A percentile compares a stretch with the other conserved stretches of the same genome.
Conservation (phyloP, 1,140 invertebrate species). For the Oppia nitens region DNA sequence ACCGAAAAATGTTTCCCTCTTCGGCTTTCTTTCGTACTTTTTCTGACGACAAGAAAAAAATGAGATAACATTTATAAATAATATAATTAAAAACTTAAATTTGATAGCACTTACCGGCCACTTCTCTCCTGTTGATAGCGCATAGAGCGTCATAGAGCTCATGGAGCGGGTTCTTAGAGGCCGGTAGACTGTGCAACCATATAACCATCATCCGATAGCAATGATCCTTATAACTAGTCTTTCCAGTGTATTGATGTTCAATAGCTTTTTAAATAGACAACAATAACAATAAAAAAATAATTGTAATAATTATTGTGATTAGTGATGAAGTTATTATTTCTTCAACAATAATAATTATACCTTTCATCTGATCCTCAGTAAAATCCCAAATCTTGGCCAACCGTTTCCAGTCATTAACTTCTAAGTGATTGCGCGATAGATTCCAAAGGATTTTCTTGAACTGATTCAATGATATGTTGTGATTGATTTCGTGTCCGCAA, state of each 20-base stretch:
- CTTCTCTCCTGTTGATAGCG: slow-evolving; percentile 38
- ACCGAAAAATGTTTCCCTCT: slow-evolving; percentile 9
- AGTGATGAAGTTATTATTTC: background rate
- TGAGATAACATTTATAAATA: too few relatives aligned
- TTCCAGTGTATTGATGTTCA: slow-evolving; percentile 56
- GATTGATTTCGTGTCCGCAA: slow-evolving; percentile 7
- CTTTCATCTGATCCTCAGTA: slow-evolving; percentile 46
- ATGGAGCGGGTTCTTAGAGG: slow-evolving; percentile 41
- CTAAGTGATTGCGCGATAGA: slow-evolving; percentile 47
- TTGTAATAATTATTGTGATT: too few relatives aligned
- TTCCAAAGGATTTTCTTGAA: slow-evolving; percentile 41
- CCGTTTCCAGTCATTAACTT: slow-evolving; percentile 47
- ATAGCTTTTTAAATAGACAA: slow-evolving; percentile 34
- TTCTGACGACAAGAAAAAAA: slow-evolving; percentile 13
- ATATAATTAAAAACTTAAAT: background rate
- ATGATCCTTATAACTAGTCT: slow-evolving; percentile 54
- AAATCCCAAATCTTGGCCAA: slow-evolving; percentile 51
- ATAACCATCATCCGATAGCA: slow-evolving; percentile 49
- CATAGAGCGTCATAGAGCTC: slow-evolving; percentile 46
- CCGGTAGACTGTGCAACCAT: slow-evolving; percentile 45
- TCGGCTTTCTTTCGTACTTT: slow-evolving; percentile 22
- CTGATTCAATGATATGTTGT: slow-evolving; percentile 24
- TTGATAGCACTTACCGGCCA: slow-evolving; percentile 35
- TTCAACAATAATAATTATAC: background rate
- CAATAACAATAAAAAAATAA: too few relatives aligned